Base-by-base conservation (phyloP, 2,113 vertebrate genomes). In the Podiceps cristatus region DNA sequence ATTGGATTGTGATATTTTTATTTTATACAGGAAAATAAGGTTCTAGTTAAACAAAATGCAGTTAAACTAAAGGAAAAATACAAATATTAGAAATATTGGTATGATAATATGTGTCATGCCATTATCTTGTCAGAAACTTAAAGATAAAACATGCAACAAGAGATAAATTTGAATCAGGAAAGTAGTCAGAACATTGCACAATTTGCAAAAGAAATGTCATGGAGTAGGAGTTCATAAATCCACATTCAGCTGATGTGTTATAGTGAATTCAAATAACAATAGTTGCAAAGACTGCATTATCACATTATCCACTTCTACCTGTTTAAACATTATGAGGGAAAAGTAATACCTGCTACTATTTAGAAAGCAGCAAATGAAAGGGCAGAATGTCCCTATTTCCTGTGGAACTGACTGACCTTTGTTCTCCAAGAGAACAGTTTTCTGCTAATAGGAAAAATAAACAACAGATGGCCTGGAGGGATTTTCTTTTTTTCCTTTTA, bases 391-490 rank as follows among this genome's bases (percentile, higher is more conserved):
- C 85, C 79, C 35, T 49, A 37, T 96, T 94, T 95, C 76, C 85
- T 76, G 53, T 40, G 80, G 75, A 96, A 88, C 56, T 66, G 49
- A 33, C 88, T 95, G 88, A 82, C 91, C 84, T 88, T 91, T 89
- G 53, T 47, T 93, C 86, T 97, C 60, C 47, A 96, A 84, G 64
- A 86, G 97, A 96, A 72, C 83, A 91, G 89, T 94, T 97, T 95
- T 83, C 69, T 87, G 86, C 69, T 96, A 97, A 97, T 79, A 94
- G 58, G 53, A 96, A 96, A 97, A 95, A 97, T 91, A 97, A 97
- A 96, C 93, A 97, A 96, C 97, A 96, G 96, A 96, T 97, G 93
- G 96, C 89, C 73, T 33, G 7, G 22, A 84, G 96, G 80, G 49
- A 12, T 53, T 83, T 92, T 88, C 92, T 84, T 52, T 62, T 84